These are phyloP conservation scores for Merluccius polli DNA, from an alignment of 2,797 vertebrate genomes.

Conservation along the genomic window DNA sequence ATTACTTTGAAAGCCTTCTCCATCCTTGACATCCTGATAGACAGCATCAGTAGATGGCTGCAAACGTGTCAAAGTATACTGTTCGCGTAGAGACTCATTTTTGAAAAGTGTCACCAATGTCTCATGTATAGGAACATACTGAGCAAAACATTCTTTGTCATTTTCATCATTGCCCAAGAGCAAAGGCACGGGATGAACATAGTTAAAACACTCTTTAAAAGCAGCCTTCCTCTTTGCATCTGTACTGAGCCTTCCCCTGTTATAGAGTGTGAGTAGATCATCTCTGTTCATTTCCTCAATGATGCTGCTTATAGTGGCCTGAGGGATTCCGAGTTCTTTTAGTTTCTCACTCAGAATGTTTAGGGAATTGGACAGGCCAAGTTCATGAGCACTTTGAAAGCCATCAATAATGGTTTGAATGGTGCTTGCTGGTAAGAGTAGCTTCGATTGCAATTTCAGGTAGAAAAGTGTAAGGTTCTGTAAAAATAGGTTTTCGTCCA, in stretches of 20 bases:
- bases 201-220: too few relatives aligned
- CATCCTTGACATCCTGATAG: constrained; percentile 9
- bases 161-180: not conserved
- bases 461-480: not conserved
- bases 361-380: too few relatives aligned
- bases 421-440: not conserved
- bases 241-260: too few relatives aligned
- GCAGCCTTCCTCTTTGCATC: too few relatives aligned
- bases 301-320: too few relatives aligned
- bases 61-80: constrained; percentile 4
- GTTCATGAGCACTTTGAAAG: too few relatives aligned
- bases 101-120: constrained; percentile 16
- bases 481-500: not conserved
- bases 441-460: not conserved
- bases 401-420: too few relatives aligned
- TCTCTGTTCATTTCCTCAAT: too few relatives aligned
- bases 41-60: not conserved
- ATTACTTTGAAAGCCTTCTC: not conserved
- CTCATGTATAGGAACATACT: constrained; percentile 8
- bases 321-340: too few relatives aligned
- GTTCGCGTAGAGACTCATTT: constrained; percentile 10
- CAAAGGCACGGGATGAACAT: too few relatives aligned
- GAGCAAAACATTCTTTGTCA: constrained; percentile 3
- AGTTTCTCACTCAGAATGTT: too few relatives aligned
- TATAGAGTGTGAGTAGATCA: too few relatives aligned